Conservation (phyloP, 2,888 invertebrate species). For the Himalopsyche japonica region DNA sequence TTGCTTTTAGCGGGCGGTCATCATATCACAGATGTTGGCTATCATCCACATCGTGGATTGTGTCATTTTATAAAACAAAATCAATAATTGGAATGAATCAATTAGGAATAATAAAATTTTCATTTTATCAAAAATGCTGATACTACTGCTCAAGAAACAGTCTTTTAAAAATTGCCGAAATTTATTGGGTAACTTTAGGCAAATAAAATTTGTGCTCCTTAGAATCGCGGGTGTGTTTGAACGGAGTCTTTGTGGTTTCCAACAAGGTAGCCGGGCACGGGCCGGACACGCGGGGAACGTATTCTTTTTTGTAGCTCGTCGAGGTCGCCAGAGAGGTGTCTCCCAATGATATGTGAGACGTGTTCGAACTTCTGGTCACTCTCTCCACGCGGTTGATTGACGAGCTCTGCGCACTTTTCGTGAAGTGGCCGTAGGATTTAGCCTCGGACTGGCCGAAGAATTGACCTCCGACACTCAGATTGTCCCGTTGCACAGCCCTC, state of each 20-base stretch:
- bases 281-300: slow-evolving; percentile 65
- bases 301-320: slow-evolving; percentile 78
- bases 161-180: neutral
- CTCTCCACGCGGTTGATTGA: slow-evolving; percentile 60
- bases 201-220: slow-evolving; percentile 84
- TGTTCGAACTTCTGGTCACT: slow-evolving; percentile 66
- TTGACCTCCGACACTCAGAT: slow-evolving; percentile 71
- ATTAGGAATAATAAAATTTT: slow-evolving; percentile 21
- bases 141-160: neutral
- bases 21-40: slow-evolving; percentile 29
- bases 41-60: slow-evolving; percentile 14
- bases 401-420: slow-evolving; percentile 48
- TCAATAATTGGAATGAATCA: slow-evolving; percentile 26
- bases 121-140: neutral
- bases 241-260: slow-evolving; percentile 74
- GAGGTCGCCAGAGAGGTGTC: slow-evolving; percentile 60
- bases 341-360: slow-evolving; percentile 78
- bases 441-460: slow-evolving; percentile 76
- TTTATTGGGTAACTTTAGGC: slow-evolving; percentile 61
- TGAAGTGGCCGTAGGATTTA: slow-evolving; percentile 70
- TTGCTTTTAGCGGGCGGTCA: slow-evolving; percentile 24
- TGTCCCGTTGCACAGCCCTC: slow-evolving; percentile 65
- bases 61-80: neutral
- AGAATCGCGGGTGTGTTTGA: slow-evolving; percentile 82
- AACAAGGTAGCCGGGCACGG: slow-evolving; percentile 81